Evolutionary conservation across 2,797 vertebrate species (phyloP).

Genomic region (Spea hammondii): DNA sequence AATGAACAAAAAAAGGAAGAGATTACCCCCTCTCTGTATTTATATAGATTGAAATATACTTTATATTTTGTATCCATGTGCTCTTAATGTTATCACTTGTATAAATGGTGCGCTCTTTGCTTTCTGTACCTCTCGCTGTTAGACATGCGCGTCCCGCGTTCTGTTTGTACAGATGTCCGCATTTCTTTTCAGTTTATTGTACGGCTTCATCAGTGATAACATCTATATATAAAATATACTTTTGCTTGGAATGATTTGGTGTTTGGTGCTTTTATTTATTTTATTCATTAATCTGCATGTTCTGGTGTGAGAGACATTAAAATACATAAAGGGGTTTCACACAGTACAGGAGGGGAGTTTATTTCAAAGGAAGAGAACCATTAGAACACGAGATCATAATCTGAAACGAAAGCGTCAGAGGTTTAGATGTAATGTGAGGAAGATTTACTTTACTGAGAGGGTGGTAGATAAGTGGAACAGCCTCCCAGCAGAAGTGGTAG

Average conservation of each 20-base stretch:
- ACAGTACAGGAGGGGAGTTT: too few species aligned
- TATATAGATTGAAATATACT: conserved; percentile 76
- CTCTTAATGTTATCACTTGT: conserved; percentile 65
- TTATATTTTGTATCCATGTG: conserved; percentile 76
- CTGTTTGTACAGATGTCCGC: conserved; percentile 78
- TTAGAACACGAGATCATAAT: too few species aligned
- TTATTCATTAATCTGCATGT: too few species aligned
- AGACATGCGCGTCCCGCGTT: conserved; percentile 56
- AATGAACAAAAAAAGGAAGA: conserved; percentile 34
- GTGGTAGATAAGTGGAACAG: too few species aligned
- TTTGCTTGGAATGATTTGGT: conserved; percentile 69
- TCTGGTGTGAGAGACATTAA: too few species aligned
- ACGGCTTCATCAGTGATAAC: conserved; percentile 91
- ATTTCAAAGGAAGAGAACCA: too few species aligned
- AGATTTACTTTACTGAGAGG: too few species aligned
- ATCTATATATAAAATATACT: conserved; percentile 75
- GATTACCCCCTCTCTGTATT: conserved; percentile 70
- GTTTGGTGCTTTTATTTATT: conserved; percentile 22
- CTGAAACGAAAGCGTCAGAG: too few species aligned
- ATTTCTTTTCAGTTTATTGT: conserved; percentile 83
- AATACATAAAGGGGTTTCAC: too few species aligned
- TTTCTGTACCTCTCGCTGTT: conserved; percentile 33
- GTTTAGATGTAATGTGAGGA: too few species aligned
- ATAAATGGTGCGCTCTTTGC: conserved; percentile 62
- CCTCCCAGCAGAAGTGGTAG: too few species aligned